These are phyloP conservation scores for Bombyx mori DNA, from an alignment of 1,140 invertebrate species.

Conservation along the genomic window DNA sequence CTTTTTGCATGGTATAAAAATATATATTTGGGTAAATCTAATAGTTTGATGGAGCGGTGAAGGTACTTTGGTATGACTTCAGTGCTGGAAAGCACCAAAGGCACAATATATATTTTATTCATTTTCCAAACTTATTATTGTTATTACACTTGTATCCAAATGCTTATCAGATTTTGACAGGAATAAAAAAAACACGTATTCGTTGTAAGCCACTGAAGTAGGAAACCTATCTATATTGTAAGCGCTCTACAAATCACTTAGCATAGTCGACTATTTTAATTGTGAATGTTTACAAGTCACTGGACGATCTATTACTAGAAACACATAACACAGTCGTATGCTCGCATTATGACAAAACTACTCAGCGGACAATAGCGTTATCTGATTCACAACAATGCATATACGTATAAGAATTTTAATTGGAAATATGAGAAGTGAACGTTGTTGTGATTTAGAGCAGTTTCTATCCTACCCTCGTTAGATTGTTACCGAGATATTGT, in stretches of 20 bases:
- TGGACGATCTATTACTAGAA: constrained; percentile 42
- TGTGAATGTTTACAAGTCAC: constrained; percentile 29
- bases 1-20: too few species aligned
- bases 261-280: too few species aligned
- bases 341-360: constrained; percentile 40
- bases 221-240: too few species aligned
- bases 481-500: constrained; percentile 29
- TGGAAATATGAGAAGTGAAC: constrained; percentile 52
- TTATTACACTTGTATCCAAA: too few species aligned
- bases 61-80: too few species aligned
- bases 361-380: constrained; percentile 55
- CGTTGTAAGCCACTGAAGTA: neutral
- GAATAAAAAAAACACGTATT: too few species aligned
- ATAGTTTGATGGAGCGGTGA: too few species aligned
- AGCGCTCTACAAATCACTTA: neutral
- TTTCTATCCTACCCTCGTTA: constrained; percentile 38
- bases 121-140: too few species aligned
- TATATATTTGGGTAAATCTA: too few species aligned
- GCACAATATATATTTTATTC: too few species aligned
- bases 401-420: constrained; percentile 60
- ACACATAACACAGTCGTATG: constrained; percentile 33
- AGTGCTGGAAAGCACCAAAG: too few species aligned
- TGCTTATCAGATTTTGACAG: too few species aligned
- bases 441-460: constrained; percentile 38
- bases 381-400: constrained; percentile 56